Evolutionary conservation across 1,140 invertebrate genomes (phyloP), one percentile per base, ranked within the genome.

Genomic region (Cotesia chilonis): DNA sequence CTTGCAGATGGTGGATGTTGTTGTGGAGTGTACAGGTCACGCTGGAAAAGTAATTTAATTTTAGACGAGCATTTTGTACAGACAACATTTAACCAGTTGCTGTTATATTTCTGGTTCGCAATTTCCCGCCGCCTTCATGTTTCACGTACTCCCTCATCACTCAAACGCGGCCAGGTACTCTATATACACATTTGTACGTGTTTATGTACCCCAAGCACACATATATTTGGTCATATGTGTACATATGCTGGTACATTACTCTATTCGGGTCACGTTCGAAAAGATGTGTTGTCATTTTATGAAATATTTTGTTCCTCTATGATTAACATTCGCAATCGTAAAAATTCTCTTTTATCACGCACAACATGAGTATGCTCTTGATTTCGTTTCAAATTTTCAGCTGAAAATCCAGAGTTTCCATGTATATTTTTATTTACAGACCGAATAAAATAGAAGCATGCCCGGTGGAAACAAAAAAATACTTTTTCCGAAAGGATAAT

Each of bases 41-140:
- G 38, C 9, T 55, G 61, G 57, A 61, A 72, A 67, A 72, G 71
- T 41, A 72, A 67, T 68, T 64, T 70, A 54, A 68, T 55, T 55
- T 61, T 37, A 52, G 66, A 12, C 55, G 38, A 64, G 61, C 47
- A 54, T 55, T 71, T 28, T 61, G 61, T 51, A 55, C 35, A 36
- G 68, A 66, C 68, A 66, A 51, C 63, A 74, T 64, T 74, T 69
- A 70, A 74, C 72, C 59, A 66, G 61, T 55, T 35, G 52, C 63
- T 70, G 61, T 74, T 70, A 65, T 63, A 47, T 60, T 59, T 36
- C 52, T 70, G 52, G 64, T 54, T 65, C 61, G 37, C 72, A 74
- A 74, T 74, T 74, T 74, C 65, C 68, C 72, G 20, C 37, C 37
- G 61, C 20, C 63, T 57, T 68, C 52, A 57, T 57, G 61, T 69